These are phyloP conservation scores for Arbacia lixula DNA, from an alignment of 53 echinoderm and acorn worm species.

Conservation along the genomic window DNA sequence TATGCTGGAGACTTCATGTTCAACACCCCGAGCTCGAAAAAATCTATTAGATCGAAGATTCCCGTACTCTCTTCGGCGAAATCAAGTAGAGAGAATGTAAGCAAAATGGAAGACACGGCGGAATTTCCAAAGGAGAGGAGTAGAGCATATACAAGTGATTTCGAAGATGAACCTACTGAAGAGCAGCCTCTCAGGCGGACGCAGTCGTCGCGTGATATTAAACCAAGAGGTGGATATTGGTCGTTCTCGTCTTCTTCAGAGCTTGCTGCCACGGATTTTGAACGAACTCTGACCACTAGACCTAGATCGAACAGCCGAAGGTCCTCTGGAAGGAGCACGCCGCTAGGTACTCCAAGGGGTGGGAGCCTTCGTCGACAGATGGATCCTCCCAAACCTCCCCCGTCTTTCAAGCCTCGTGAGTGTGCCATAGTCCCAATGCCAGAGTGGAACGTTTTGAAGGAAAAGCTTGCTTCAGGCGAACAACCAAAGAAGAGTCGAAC, in stretches of 20 bases:
- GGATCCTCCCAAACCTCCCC: constrained; percentile 5
- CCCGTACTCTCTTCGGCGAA: not conserved
- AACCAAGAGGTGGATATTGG: constrained; percentile 22
- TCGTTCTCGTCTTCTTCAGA: not conserved
- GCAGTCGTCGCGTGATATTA: constrained; percentile 10
- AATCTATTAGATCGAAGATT: not conserved
- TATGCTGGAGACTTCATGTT: not conserved
- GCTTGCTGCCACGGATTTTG: constrained; percentile 8
- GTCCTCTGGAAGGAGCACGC: not conserved
- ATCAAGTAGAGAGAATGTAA: no score
- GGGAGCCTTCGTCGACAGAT: not conserved
- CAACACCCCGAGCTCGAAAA: not conserved
- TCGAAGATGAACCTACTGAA: not conserved
- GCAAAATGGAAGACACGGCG: no score
- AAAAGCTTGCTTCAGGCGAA: constrained; percentile 25
- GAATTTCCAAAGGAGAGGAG: no score
- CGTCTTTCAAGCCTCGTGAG: constrained; percentile 40
- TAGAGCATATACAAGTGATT: no score
- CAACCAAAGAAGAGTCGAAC: not conserved
- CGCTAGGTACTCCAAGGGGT: constrained; percentile 7
- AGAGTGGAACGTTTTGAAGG: constrained; percentile 36
- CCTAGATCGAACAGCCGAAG: not conserved
- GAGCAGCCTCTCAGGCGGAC: not conserved
- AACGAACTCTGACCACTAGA: constrained; percentile 17
- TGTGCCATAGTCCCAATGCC: constrained; percentile 44